A percentile compares a stretch with the other conserved stretches of the same genome.
phyloP scores from a whole-genome alignment of 2,888 invertebrate genomes.

The Athrips mouffetella region DNA sequence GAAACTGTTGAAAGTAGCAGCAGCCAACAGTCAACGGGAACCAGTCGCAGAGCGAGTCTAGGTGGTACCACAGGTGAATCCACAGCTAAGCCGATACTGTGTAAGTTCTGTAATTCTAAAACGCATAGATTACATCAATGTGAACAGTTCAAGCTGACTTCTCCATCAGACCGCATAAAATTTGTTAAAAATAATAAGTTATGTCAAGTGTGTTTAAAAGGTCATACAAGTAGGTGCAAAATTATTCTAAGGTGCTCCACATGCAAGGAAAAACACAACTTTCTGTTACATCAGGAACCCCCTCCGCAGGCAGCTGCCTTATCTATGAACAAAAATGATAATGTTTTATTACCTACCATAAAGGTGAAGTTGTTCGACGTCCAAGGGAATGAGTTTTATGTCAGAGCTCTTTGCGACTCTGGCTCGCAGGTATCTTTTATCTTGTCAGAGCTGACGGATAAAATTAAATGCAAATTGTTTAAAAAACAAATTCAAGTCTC shows the following conservation, averaged over 20 bases:
- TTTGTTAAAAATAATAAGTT: neutral
- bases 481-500: neutral
- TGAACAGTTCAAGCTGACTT: neutral
- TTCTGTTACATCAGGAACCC: neutral
- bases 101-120: neutral
- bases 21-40: neutral
- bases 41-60: neutral
- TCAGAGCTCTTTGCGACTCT: neutral
- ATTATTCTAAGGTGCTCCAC: neutral
- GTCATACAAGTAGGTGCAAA: neutral
- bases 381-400: neutral
- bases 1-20: neutral
- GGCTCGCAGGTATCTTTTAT: conserved; percentile 1
- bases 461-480: neutral
- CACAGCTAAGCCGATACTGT: neutral
- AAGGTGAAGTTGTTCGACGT: neutral
- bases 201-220: neutral
- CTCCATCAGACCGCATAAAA: neutral
- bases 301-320: neutral
- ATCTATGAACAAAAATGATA: neutral
- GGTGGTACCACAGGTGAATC: neutral
- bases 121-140: neutral
- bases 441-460: neutral
- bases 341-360: neutral
- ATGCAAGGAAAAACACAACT: neutral